Conservation (phyloP, 53 echinoderm and acorn worm genomes). For the Arbacia lixula region DNA sequence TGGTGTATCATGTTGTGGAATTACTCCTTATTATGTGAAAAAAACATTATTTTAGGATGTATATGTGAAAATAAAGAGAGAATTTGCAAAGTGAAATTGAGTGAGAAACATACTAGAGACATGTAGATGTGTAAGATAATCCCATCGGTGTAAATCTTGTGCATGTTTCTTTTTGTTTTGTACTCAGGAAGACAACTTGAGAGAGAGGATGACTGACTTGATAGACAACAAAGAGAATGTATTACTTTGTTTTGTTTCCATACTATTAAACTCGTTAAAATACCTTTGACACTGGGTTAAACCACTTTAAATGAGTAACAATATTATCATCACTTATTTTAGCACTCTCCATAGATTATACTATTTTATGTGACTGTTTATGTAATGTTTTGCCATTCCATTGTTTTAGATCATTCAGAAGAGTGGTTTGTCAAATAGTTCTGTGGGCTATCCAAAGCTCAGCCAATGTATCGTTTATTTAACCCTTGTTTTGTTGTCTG, state of each 20-base stretch:
- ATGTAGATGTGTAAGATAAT: slow-evolving; percentile 17
- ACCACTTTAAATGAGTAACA: no score
- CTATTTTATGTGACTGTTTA: no score
- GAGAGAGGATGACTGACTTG: slow-evolving; percentile 8
- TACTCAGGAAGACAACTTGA: slow-evolving; percentile 34
- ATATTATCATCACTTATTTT: no score
- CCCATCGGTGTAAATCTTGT: slow-evolving; percentile 25
- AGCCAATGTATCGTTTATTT: slow-evolving; percentile 15
- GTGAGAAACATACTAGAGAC: slow-evolving; percentile 8
- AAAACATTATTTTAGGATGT: slow-evolving; percentile 30
- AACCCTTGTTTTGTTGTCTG: background rate
- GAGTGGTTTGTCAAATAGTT: no score
- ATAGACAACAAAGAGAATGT: no score
- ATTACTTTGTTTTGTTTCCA: no score
- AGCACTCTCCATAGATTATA: no score
- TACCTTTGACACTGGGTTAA: no score
- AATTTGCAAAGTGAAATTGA: slow-evolving; percentile 34
- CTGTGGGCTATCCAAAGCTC: slow-evolving; percentile 24
- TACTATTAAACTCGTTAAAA: no score
- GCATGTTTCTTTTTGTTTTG: slow-evolving; percentile 34
- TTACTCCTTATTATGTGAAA: slow-evolving; percentile 11
- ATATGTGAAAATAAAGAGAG: slow-evolving; percentile 28
- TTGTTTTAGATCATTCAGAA: no score
- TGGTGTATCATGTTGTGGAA: slow-evolving; percentile 9
- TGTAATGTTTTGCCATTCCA: no score